These are phyloP conservation scores for Phataginus tricuspis DNA, from an alignment of 2,797 vertebrate species.

Conservation along the genomic window DNA sequence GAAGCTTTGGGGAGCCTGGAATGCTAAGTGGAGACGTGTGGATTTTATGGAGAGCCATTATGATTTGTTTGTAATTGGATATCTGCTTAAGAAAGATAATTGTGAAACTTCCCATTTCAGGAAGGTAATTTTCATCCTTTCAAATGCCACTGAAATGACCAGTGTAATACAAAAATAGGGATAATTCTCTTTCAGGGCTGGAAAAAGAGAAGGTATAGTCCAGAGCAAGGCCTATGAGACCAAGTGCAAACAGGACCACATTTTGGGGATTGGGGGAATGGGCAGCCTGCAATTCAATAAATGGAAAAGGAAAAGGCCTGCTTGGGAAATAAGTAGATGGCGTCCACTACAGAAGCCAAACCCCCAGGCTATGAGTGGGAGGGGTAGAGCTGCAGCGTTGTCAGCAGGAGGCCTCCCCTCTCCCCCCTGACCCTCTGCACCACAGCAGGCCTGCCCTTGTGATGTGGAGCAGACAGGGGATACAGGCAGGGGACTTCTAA, in stretches of 20 bases:
- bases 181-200: neutral
- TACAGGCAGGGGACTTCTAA: neutral
- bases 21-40: neutral
- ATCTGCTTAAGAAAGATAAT: neutral
- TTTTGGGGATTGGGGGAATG: neutral
- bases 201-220: neutral
- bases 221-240: neutral
- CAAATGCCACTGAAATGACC: neutral
- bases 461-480: neutral
- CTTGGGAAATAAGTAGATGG: neutral
- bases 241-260: neutral
- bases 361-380: rapidly evolving
- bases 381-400: neutral
- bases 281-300: neutral
- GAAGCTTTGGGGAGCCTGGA: neutral
- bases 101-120: neutral
- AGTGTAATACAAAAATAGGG: neutral
- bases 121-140: neutral
- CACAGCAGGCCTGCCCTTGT: neutral
- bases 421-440: no score
- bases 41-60: neutral
- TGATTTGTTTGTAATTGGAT: neutral
- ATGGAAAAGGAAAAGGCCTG: neutral
- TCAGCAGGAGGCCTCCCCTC: neutral
- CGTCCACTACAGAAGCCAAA: neutral